Base-by-base conservation (phyloP, 1,140 invertebrate genomes). In the Drosophila pallidifrons region DNA sequence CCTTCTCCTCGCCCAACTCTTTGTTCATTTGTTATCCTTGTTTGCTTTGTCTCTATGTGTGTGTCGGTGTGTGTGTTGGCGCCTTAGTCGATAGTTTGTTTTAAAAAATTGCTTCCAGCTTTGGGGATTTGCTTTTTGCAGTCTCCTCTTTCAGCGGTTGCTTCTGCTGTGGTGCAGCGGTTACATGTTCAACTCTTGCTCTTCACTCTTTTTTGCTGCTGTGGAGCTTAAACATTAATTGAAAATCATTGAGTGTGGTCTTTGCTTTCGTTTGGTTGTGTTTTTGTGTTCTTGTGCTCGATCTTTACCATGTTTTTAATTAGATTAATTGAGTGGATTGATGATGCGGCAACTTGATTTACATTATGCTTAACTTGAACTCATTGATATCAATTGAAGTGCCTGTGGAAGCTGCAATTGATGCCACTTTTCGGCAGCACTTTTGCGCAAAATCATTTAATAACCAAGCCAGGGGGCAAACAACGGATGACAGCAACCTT, bases 11-110 rank as follows among this genome's bases (percentile, higher is more conserved):
- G 25, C 30, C 43, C 11, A 16, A 54, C 47, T 28, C 65, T 60
- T 63, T 66, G 64, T 83, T 83, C 83, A 87, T 88, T 87, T 83
- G 77, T 88, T 88, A 87, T 87, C 77, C 80, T 73, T 82, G 83
- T 88, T 87, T 88, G 83, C 77, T 64, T 77, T 80, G 43, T 74
- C 52, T 60, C 45, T 79, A 60, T 83, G 69, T 78, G 64, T 74
- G 65, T 45, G 51, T 64, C 2, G 2, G 61, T 43, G 45, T 75
- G 57, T 47, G 25, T 57, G 67, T 43, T 70, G 41, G 55, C 71
- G 54, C 76, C 64, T 74, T 52, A 70, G 75, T 82, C 76, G 77
- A 87, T 87, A 68, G 77, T 60, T 70, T 80, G 60, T 66, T 74
- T 74, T 60, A 49, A 64, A 72, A 77, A 73, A 41, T 67, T 58